Conservation (phyloP, 2,888 invertebrate genomes). For the Lithosia quadra region DNA sequence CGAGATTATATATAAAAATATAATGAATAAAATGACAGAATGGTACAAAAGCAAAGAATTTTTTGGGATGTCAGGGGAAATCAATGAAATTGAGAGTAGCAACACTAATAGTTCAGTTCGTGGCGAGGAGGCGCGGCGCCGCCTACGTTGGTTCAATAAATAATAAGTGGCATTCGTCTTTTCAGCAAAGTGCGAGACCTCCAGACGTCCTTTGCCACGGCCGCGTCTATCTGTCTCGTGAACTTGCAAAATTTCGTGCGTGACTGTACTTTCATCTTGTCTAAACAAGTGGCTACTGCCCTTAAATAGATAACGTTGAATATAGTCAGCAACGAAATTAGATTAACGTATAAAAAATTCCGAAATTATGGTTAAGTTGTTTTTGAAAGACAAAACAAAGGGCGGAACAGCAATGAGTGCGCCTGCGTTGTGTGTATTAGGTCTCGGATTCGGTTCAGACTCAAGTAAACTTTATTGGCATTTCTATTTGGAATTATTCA, state of each 20-base stretch:
- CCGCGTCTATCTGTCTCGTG: slow-evolving; percentile 12
- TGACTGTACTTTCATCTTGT: slow-evolving; percentile 17
- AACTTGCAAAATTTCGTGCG: slow-evolving; percentile 37
- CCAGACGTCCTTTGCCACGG: slow-evolving; percentile 69
- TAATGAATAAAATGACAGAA: not conserved
- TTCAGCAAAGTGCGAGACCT: slow-evolving; percentile 63
- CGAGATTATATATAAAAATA: too few species aligned
- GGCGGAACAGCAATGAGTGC: not conserved
- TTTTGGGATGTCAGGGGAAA: not conserved
- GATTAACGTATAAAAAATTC: not conserved
- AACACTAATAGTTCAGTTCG: not conserved
- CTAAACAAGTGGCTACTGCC: not conserved
- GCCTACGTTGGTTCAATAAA: slow-evolving; percentile 61
- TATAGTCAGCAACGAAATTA: not conserved
- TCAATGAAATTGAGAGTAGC: not conserved
- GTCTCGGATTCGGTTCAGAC: too few species aligned
- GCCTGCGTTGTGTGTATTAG: not conserved
- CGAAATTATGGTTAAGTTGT: not conserved
- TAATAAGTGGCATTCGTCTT: slow-evolving; percentile 74
- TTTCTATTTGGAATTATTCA: too few species aligned
- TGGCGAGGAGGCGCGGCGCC: not conserved
- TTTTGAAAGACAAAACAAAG: not conserved
- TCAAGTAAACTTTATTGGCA: not conserved
- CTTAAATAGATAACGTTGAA: not conserved
- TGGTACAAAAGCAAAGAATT: not conserved